These are phyloP conservation scores for Dipodomys stephensi DNA, from an alignment of 2,113 vertebrate genomes.

Conservation along the genomic window DNA sequence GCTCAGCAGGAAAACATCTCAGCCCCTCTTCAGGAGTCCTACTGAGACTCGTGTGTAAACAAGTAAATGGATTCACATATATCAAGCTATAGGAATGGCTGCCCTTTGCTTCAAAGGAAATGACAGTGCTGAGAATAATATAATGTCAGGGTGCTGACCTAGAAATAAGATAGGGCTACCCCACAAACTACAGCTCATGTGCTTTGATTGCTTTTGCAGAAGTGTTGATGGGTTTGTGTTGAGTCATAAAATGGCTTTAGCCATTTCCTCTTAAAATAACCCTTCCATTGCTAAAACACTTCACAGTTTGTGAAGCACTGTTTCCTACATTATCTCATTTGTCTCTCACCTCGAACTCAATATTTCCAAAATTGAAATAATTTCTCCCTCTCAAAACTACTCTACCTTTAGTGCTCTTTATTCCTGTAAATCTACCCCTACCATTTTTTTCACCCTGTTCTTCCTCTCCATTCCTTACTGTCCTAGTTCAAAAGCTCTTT, in stretches of 20 bases:
- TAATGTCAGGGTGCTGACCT: background rate
- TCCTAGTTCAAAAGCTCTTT: background rate
- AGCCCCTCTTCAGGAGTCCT: background rate
- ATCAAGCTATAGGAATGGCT: background rate
- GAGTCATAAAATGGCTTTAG: constrained; percentile 61
- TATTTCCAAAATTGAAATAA: constrained; percentile 62
- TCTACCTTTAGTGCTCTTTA: background rate
- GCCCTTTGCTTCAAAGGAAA: constrained; percentile 23
- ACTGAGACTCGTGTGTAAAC: background rate
- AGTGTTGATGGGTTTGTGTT: constrained; percentile 30
- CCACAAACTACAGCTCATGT: background rate
- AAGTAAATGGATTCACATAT: background rate
- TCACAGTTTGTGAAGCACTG: constrained; percentile 61
- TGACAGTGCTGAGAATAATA: background rate
- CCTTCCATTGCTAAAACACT: constrained; percentile 64
- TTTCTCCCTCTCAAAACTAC: constrained; percentile 52
- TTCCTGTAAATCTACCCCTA: constrained; percentile 39
- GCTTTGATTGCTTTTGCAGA: constrained; percentile 41
- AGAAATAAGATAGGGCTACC: constrained; percentile 3
- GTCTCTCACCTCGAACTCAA: constrained; percentile 45
- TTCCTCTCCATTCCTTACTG: background rate
- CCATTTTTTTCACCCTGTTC: background rate
- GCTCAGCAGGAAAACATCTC: background rate
- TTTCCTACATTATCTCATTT: constrained; percentile 75
- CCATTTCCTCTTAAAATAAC: constrained; percentile 74